Percentiles rank a stretch among this genome's conserved stretches.
These are phyloP conservation scores for Luidia sarsii DNA, from an alignment of 53 echinoderm and acorn worm species.

Conservation along the genomic window DNA sequence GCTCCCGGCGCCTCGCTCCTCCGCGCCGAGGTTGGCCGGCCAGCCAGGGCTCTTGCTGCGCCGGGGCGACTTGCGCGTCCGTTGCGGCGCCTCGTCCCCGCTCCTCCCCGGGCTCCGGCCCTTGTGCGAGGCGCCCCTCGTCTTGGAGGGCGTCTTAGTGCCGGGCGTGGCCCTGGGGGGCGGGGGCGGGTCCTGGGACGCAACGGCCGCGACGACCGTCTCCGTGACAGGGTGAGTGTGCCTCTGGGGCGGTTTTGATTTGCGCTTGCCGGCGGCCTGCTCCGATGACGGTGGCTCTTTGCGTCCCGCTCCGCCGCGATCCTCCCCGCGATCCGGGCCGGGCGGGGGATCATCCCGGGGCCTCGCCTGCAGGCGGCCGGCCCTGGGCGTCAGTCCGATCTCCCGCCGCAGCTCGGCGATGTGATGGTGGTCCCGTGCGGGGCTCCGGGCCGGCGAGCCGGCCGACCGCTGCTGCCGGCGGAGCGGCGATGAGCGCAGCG, in stretches of 20 bases:
- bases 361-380: background rate
- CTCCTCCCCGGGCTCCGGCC: slow-evolving; percentile 11
- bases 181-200: too few relatives aligned
- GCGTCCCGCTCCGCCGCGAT: background rate
- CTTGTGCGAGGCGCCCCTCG: slow-evolving; percentile 14
- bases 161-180: background rate
- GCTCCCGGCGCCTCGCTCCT: background rate
- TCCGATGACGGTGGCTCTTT: too few relatives aligned
- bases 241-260: slow-evolving; percentile 35
- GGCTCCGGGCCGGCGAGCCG: slow-evolving; percentile 6
- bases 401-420: slow-evolving; percentile 24
- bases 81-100: background rate
- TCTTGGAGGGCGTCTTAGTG: slow-evolving; percentile 1
- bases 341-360: background rate
- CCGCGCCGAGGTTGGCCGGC: background rate
- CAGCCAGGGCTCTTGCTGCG: background rate
- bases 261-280: slow-evolving; percentile 31
- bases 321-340: background rate
- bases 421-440: slow-evolving; percentile 11
- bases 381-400: slow-evolving; percentile 21
- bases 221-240: slow-evolving; percentile 11
- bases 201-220: slow-evolving; percentile 26
- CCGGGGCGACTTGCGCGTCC: background rate
- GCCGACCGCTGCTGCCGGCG: slow-evolving; percentile 13
- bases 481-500: slow-evolving; percentile 11